Conservation (phyloP, 2,113 vertebrate species). For the Hippocampus zosterae region DNA sequence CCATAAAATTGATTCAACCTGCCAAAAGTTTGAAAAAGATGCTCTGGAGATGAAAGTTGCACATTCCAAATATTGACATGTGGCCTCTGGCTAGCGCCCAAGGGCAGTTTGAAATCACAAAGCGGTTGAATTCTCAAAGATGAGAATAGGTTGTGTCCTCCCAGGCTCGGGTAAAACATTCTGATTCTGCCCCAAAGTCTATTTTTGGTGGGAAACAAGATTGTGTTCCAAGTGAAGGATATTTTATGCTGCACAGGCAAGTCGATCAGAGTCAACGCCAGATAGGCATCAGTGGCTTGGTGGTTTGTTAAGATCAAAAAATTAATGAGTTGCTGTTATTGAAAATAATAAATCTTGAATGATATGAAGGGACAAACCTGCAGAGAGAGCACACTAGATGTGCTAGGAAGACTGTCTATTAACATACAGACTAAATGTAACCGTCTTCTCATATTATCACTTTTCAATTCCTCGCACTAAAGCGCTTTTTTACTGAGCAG, state of each 20-base stretch:
- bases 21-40: background rate
- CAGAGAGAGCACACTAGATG: background rate
- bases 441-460: background rate
- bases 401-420: background rate
- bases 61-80: background rate
- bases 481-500: background rate
- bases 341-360: background rate
- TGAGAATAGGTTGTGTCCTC: background rate
- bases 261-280: background rate
- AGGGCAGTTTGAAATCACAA: background rate
- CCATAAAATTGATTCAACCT: background rate
- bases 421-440: background rate
- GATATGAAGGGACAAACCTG: background rate
- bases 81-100: background rate
- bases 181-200: background rate
- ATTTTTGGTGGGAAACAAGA: slow-evolving; percentile 1
- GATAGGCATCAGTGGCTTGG: background rate
- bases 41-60: background rate
- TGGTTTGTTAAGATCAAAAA: background rate
- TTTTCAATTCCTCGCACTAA: background rate
- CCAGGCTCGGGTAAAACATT: background rate
- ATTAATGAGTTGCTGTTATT: background rate
- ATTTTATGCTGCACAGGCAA: background rate
- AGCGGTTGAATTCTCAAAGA: background rate
- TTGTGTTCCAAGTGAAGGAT: background rate